phyloP scores from a whole-genome alignment of 2,888 invertebrate genomes.

The Caenorhabditis zanzibari region DNA sequence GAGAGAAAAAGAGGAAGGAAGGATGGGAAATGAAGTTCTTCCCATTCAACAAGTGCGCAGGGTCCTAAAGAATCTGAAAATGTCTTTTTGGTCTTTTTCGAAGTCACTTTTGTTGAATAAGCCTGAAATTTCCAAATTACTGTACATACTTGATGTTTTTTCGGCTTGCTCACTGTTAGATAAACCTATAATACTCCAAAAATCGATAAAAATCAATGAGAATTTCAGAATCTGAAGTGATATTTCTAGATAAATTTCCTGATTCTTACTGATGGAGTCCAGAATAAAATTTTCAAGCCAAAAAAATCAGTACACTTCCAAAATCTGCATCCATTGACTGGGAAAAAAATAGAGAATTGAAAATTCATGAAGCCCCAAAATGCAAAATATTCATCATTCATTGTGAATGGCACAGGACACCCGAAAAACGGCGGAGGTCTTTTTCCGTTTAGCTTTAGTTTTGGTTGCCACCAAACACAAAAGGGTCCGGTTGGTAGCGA shows the following conservation, averaged over 20 bases:
- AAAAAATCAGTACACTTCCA: too few species aligned
- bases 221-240: too few species aligned
- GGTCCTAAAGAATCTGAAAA: conserved; percentile 16
- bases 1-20: conserved; percentile 3
- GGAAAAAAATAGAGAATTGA: conserved; percentile 2
- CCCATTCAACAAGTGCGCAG: conserved; percentile 19
- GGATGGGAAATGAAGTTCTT: conserved; percentile 40
- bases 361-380: conserved; percentile 45
- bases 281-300: too few species aligned
- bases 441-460: conserved; percentile 20
- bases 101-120: not conserved
- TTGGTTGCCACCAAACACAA: conserved; percentile 44
- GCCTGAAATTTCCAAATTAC: too few species aligned
- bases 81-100: conserved; percentile 13
- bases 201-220: too few species aligned
- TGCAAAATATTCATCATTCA: conserved; percentile 54
- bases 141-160: too few species aligned
- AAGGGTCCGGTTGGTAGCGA: conserved; percentile 4
- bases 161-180: too few species aligned
- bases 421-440: conserved; percentile 1
- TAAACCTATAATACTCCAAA: too few species aligned
- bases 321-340: too few species aligned
- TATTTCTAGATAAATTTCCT: too few species aligned
- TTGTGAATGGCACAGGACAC: conserved; percentile 4
- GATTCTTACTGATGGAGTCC: too few species aligned